Evolutionary conservation across 2,888 invertebrate genomes (phyloP), one percentile per base, ranked within the genome.

Genomic region (Chloromyia formosa): DNA sequence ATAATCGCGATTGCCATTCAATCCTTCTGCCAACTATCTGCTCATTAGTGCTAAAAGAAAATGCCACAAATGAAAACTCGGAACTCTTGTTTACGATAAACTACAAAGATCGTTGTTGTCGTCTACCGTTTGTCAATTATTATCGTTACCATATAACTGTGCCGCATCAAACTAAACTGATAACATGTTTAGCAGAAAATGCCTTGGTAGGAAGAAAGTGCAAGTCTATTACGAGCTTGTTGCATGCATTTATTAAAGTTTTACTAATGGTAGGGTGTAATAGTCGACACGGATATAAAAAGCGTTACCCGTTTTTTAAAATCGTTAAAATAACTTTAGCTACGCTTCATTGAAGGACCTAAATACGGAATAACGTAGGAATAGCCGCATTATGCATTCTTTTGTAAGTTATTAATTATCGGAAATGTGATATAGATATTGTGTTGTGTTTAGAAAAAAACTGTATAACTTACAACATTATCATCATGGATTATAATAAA

Each of bases 171-270:
- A n/a, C 10, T 22, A 9, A 56, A 9, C 35, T 16, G 27, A 23
- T 27, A 54, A 53, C 53, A 66, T 23, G 49, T 66, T 35, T 66
- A 20, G 18, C 53, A 69, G 27, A 49, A 53, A 18, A 22, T 53
- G 54, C 68, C 53, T 14, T 53, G n/a, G 23, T 69, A 69, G 68
- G 68, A 54, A 69, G 54, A 69, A 69, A 49, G 23, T 69, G 12
- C 54, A 69, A 23, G 27, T 22, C 2, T 49, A 22, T 10, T 22
- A 45, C 14, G 20, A 69, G 12, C 27, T 54, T 5, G 16, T n/a
- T 23, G 54, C 12, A 53, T 27, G 12, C 4, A 42, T 22, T 20
- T 69, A n/a, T 16, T 16, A 69, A 53, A 22, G 9, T 40, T 62
- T 42, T 53, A 35, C 54, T 27, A 27, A 69, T 23, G 54, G 68